Percentiles rank a stretch among this genome's conserved stretches.
phyloP scores from a whole-genome alignment of 2,113 vertebrate genomes.

The Dendropsophus ebraccatus region DNA sequence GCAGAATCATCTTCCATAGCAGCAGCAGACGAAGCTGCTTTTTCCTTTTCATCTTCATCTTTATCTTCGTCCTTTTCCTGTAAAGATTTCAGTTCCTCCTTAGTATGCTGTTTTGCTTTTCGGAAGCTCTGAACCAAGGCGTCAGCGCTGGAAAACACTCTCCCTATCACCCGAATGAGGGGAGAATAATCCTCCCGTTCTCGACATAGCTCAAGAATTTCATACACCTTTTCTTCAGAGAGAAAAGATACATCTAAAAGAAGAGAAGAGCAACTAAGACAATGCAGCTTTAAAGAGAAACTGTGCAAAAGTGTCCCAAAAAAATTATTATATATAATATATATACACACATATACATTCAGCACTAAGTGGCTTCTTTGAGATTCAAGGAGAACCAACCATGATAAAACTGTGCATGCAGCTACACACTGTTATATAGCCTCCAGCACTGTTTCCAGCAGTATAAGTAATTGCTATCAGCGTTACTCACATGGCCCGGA shows the following conservation, averaged over 20 bases:
- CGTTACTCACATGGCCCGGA: no score
- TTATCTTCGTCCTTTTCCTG: conserved; percentile 98
- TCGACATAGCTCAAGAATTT: conserved; percentile 87
- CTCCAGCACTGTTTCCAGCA: no score
- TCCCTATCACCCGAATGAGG: conserved; percentile 88
- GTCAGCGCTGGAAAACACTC: conserved; percentile 91
- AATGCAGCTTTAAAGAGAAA: no score
- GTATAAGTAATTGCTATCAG: no score
- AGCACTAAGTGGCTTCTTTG: no score
- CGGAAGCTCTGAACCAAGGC: conserved; percentile 91
- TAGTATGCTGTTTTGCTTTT: conserved; percentile 80
- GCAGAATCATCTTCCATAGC: conserved; percentile 88
- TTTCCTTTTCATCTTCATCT: conserved; percentile 97
- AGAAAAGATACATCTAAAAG: conserved; percentile 89
- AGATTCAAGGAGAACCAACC: no score
- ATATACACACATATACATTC: no score
- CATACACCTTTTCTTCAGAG: conserved; percentile 89
- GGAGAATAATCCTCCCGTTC: conserved; percentile 89
- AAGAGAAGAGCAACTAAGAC: background rate
- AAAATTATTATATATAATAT: no score
- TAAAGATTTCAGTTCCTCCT: conserved; percentile 90
- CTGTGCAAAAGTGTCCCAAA: no score
- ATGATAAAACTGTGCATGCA: no score
- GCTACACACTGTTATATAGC: no score
- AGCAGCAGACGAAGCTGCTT: conserved; percentile 82